These are phyloP conservation scores for Neocrepidodera transversa DNA, from an alignment of 2,888 invertebrate species.

Conservation along the genomic window DNA sequence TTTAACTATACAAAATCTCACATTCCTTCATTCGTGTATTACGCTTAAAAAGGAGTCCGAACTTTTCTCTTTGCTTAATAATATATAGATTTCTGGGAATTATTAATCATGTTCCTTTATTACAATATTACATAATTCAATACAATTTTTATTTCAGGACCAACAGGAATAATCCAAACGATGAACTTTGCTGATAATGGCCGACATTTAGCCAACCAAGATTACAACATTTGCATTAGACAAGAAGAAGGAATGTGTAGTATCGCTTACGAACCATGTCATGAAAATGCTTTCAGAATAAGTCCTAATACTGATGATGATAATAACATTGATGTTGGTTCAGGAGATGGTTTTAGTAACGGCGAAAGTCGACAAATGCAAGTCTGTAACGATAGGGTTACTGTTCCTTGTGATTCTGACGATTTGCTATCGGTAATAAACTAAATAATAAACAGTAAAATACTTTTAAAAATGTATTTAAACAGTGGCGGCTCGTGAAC, in stretches of 20 bases:
- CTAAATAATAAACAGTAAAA: no score
- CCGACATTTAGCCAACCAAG: slow-evolving; percentile 78
- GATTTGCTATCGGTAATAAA: slow-evolving; percentile 76
- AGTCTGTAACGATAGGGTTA: slow-evolving; percentile 74
- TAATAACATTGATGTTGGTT: slow-evolving; percentile 25
- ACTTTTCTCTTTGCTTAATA: no score
- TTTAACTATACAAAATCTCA: no score
- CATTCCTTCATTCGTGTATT: no score
- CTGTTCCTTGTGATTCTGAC: slow-evolving; percentile 84
- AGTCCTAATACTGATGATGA: slow-evolving; percentile 60
- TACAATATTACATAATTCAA: no score
- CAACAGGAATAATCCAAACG: slow-evolving; percentile 70
- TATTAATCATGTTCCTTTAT: no score
- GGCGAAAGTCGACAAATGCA: slow-evolving; percentile 49
- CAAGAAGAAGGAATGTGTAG: slow-evolving; percentile 76
- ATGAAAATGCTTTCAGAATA: slow-evolving; percentile 78
- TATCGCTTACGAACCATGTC: slow-evolving; percentile 78
- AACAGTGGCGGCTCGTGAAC: no score
- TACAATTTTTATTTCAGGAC: slow-evolving; percentile 35
- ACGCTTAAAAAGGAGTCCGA: no score
- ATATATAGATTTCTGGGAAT: no score
- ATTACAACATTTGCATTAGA: slow-evolving; percentile 79
- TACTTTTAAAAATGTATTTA: no score
- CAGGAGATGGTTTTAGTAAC: slow-evolving; percentile 23
- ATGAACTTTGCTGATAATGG: slow-evolving; percentile 86